Conservation (phyloP, 2,888 invertebrate genomes). For the Chrysolina haemoptera region DNA sequence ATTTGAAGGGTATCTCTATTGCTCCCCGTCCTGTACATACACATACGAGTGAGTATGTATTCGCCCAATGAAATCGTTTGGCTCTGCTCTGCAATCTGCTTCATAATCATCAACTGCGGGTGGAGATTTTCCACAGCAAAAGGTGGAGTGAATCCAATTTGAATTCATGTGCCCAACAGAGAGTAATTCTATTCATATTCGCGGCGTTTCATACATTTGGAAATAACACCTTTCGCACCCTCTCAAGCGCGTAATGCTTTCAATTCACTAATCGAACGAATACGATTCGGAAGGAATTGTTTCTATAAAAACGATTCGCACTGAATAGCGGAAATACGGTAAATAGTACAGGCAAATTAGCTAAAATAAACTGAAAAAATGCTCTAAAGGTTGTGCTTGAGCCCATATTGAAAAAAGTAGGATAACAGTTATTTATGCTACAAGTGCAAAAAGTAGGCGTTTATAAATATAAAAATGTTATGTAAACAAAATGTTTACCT, state of each 20-base stretch:
- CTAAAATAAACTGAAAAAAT: too few relatives aligned
- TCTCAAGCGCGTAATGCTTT: slow-evolving; percentile 11
- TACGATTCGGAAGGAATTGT: not conserved
- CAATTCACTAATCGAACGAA: slow-evolving; percentile 21
- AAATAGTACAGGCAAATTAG: too few relatives aligned
- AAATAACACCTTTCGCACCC: not conserved
- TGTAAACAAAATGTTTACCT: too few relatives aligned
- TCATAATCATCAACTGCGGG: slow-evolving; percentile 12
- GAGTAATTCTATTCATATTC: slow-evolving; percentile 15
- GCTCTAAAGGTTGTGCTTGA: too few relatives aligned
- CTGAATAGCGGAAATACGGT: slow-evolving; percentile 11
- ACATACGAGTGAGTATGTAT: not conserved
- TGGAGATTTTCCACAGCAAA: slow-evolving; percentile 5
- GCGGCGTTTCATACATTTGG: not conserved
- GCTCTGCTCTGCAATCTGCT: not conserved
- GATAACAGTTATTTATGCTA: too few relatives aligned
- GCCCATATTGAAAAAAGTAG: too few relatives aligned
- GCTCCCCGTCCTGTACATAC: not conserved
- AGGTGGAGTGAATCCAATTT: not conserved
- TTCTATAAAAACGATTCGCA: not conserved
- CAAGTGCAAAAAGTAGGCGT: too few relatives aligned
- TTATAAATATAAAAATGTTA: too few relatives aligned
- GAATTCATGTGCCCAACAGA: slow-evolving; percentile 18
- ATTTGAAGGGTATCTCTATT: too few relatives aligned
- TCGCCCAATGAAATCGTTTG: not conserved